phyloP scores from a whole-genome alignment of 2,797 vertebrate genomes.

The Harpagifer antarcticus region DNA sequence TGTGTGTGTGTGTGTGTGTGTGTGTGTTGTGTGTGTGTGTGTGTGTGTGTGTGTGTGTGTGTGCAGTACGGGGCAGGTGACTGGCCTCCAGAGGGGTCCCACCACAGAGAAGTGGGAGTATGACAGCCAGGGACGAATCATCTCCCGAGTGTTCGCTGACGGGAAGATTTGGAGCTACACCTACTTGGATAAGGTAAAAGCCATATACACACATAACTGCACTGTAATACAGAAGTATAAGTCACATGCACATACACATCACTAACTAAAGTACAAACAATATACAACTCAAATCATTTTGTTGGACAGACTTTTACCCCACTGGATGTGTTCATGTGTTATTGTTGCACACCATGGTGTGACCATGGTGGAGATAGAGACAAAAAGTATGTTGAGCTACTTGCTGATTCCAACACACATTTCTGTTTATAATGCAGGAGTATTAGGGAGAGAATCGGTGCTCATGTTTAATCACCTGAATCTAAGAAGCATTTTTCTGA shows the following conservation, averaged over 20 bases:
- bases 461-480: too few species aligned
- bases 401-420: too few species aligned
- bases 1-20: slow-evolving; percentile 35
- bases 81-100: slow-evolving; percentile 93
- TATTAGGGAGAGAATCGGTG: too few species aligned
- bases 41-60: slow-evolving; percentile 1
- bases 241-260: neutral
- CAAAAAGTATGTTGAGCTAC: neutral
- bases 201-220: neutral
- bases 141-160: slow-evolving; percentile 94
- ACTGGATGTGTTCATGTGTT: neutral
- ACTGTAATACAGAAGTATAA: neutral
- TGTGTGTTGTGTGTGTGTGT: slow-evolving; percentile 25
- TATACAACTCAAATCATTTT: neutral
- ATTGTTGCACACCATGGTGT: neutral
- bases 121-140: slow-evolving; percentile 93
- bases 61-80: slow-evolving; percentile 91
- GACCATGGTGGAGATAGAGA: neutral
- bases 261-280: neutral
- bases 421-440: too few species aligned
- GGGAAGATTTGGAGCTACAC: slow-evolving; percentile 99
- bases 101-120: slow-evolving; percentile 96
- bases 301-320: neutral
- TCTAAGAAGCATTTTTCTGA: too few species aligned
- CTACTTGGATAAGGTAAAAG: slow-evolving; percentile 94